Conservation (phyloP, 2,888 invertebrate genomes). For the Eristalinus aeneus region DNA sequence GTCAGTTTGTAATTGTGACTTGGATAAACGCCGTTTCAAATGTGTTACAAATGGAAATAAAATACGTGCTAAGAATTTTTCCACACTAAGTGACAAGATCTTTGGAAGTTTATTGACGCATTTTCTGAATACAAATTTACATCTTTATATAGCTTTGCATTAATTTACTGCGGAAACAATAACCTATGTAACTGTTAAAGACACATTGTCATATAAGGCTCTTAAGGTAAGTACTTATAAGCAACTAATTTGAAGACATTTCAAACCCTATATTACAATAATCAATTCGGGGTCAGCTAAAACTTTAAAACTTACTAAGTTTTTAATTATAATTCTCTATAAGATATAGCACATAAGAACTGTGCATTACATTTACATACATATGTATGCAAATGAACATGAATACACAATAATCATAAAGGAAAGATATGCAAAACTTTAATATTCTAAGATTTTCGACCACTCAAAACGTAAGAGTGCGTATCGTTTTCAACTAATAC, state of each 20-base stretch:
- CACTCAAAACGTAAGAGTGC: too few species aligned
- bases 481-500: too few species aligned
- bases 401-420: too few species aligned
- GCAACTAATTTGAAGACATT: conserved; percentile 6
- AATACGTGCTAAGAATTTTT: conserved; percentile 56
- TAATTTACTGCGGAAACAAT: conserved; percentile 40
- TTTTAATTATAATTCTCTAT: neutral
- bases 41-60: conserved; percentile 45
- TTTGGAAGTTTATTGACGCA: conserved; percentile 32
- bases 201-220: conserved; percentile 13
- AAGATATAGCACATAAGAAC: too few species aligned
- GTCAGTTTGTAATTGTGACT: conserved; percentile 26
- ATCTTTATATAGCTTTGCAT: conserved; percentile 2
- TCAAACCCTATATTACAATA: neutral
- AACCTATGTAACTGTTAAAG: conserved; percentile 21
- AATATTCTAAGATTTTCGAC: too few species aligned
- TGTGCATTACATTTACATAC: neutral
- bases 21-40: conserved; percentile 22
- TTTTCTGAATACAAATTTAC: conserved; percentile 14
- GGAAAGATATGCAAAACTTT: too few species aligned
- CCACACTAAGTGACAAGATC: neutral
- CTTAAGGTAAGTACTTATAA: conserved; percentile 23
- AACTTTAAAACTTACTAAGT: neutral
- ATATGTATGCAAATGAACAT: neutral
- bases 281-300: neutral